Conservation (phyloP, 2,113 vertebrate genomes). For the Mustelus asterias region DNA sequence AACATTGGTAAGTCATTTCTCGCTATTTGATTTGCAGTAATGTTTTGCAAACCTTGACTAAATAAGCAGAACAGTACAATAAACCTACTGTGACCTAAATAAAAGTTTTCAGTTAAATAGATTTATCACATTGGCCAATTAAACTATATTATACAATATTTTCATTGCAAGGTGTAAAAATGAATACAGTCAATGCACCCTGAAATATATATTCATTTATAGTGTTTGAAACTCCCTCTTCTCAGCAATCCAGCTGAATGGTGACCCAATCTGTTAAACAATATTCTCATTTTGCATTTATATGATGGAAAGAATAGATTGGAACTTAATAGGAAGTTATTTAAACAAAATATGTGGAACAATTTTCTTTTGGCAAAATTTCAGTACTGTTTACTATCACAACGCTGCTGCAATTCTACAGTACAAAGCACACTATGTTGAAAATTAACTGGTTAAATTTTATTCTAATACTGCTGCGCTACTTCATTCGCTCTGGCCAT, state of each 20-base stretch:
- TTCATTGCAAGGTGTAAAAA: background rate
- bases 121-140: background rate
- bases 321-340: too few species aligned
- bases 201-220: background rate
- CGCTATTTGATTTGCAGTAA: background rate
- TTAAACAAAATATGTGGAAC: background rate
- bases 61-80: background rate
- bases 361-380: background rate
- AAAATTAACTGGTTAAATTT: background rate
- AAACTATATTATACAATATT: background rate
- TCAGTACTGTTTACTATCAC: background rate
- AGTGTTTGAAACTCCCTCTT: background rate
- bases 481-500: background rate
- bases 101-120: background rate
- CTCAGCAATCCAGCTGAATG: background rate
- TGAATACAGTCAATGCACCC: background rate
- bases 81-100: background rate
- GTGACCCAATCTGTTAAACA: background rate
- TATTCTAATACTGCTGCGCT: background rate
- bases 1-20: background rate
- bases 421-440: background rate
- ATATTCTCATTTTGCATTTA: background rate
- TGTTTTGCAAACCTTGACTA: background rate
- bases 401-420: too few species aligned
- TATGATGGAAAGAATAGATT: background rate